Evolutionary conservation across 2,888 invertebrate species (phyloP).

Genomic region (Lysandra coridon): DNA sequence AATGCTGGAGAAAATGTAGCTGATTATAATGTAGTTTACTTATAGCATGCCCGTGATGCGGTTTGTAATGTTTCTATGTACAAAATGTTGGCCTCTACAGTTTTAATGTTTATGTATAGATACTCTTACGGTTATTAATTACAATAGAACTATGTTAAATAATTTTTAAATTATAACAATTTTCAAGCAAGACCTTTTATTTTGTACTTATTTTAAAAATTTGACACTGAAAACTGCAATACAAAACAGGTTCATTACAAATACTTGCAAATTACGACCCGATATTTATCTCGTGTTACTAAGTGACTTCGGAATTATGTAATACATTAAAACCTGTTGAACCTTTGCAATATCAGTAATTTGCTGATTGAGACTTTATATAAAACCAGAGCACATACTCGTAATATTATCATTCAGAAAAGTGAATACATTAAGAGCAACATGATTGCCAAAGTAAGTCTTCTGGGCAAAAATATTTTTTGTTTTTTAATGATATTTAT

Average conservation of each 20-base stretch:
- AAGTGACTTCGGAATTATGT: background rate
- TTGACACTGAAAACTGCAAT: background rate
- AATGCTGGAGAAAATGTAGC: too few species aligned
- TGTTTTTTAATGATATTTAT: background rate
- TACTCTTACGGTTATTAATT: too few species aligned
- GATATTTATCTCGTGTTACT: background rate
- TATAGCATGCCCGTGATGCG: too few species aligned
- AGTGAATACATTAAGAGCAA: background rate
- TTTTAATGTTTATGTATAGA: too few species aligned
- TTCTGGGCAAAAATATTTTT: background rate
- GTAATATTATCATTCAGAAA: background rate
- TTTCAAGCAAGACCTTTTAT: background rate
- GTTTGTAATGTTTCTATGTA: too few species aligned
- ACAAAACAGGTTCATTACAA: background rate
- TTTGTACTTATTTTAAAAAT: background rate
- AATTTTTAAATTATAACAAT: too few species aligned
- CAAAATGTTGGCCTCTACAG: too few species aligned
- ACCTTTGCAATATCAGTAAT: slow-evolving; percentile 26
- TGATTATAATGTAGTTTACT: too few species aligned
- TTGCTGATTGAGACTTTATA: background rate
- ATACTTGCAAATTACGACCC: background rate
- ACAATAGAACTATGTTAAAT: too few species aligned
- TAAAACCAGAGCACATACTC: slow-evolving; percentile 20
- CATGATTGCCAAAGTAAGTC: slow-evolving; percentile 26
- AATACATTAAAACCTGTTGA: slow-evolving; percentile 10